phyloP scores from a whole-genome alignment of 2,888 invertebrate genomes.

The Norana najaformis region DNA sequence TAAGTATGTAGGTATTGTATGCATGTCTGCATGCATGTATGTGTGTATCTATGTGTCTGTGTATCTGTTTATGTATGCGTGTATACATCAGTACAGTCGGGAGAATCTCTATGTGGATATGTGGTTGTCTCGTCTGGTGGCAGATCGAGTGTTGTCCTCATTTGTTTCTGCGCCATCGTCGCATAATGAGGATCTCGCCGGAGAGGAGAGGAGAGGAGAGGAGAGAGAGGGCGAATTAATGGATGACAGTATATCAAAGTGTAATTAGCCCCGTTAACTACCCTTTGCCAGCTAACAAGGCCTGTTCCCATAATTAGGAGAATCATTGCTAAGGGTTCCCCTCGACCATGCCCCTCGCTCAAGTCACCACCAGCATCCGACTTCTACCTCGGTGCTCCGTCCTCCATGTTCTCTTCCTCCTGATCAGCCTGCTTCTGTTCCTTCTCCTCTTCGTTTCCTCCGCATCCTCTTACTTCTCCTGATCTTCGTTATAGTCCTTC shows the following conservation, averaged over 20 bases:
- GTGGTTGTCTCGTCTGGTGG: not conserved
- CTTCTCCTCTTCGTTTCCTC: not conserved
- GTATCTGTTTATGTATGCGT: not conserved
- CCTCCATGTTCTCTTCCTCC: not conserved
- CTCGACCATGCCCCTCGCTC: not conserved
- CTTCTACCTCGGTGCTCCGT: not conserved
- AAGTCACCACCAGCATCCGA: not conserved
- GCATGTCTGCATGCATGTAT: no score
- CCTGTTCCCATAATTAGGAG: not conserved
- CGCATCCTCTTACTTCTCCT: no score
- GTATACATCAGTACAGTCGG: not conserved
- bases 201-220: no score
- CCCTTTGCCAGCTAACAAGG: not conserved
- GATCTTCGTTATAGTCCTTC: no score
- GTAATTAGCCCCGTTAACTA: constrained; percentile 13
- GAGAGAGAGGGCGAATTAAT: not conserved
- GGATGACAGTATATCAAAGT: not conserved
- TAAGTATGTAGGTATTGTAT: no score
- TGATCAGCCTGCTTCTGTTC: not conserved
- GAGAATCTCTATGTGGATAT: not conserved
- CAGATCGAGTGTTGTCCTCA: not conserved
- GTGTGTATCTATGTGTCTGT: not conserved
- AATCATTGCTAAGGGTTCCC: not conserved
- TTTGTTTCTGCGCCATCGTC: not conserved
- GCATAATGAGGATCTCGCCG: not conserved